Evolutionary conservation across 2,888 invertebrate species (phyloP).

Genomic region (Leptopilina drosophilae): DNA sequence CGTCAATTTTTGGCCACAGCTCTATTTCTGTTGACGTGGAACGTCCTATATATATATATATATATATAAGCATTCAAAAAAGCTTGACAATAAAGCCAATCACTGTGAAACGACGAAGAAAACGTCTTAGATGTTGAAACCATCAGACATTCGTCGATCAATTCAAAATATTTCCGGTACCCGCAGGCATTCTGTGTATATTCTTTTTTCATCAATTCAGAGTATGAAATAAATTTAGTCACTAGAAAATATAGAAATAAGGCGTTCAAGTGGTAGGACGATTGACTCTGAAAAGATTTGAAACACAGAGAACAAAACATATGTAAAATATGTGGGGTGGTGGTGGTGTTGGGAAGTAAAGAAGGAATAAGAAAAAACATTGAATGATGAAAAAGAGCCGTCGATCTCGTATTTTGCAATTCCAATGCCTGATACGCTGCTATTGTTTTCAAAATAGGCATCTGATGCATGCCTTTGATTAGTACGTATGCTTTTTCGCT

Average conservation of each 20-base stretch:
- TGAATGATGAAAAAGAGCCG: conserved; percentile 49
- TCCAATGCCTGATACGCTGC: conserved; percentile 59
- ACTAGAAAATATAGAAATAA: conserved; percentile 57
- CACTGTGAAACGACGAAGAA: conserved; percentile 49
- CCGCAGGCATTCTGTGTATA: conserved; percentile 47
- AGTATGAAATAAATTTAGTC: conserved; percentile 54
- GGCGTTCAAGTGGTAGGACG: conserved; percentile 39
- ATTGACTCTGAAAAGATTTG: conserved; percentile 9
- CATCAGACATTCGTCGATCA: conserved; percentile 65
- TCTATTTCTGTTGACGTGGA: no score
- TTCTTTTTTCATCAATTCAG: conserved; percentile 48
- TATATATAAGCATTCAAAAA: conserved; percentile 35
- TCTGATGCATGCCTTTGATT: conserved; percentile 36
- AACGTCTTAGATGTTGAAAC: conserved; percentile 58
- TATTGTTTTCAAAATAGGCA: conserved; percentile 41
- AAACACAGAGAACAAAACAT: conserved; percentile 42
- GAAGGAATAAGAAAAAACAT: conserved; percentile 40
- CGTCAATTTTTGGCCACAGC: no score
- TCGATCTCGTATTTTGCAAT: conserved; percentile 64
- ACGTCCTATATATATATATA: no score
- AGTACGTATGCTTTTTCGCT: conserved; percentile 31
- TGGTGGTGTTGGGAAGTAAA: conserved; percentile 9
- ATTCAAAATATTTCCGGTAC: conserved; percentile 65
- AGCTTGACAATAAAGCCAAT: conserved; percentile 57
- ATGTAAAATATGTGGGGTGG: no score